phyloP scores from a whole-genome alignment of 2,888 invertebrate genomes.

The Melangyna quadrimaculata region DNA sequence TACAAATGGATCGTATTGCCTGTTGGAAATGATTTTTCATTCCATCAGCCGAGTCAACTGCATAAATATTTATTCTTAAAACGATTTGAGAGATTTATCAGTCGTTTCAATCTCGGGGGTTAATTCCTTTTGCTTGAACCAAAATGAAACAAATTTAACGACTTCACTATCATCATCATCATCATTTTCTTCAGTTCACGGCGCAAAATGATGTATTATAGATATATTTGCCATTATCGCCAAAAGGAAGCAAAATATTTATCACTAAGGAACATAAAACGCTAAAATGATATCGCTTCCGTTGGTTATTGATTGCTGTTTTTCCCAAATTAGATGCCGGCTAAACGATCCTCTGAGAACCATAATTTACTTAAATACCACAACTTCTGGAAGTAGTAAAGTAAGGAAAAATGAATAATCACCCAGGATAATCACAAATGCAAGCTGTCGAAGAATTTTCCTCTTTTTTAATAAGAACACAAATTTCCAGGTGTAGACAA shows the following conservation, averaged over 20 bases:
- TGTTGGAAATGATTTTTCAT: background rate
- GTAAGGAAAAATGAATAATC: background rate
- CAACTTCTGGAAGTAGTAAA: background rate
- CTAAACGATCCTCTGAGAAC: constrained; percentile 12
- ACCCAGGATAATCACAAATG: background rate
- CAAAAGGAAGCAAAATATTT: background rate
- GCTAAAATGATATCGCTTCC: constrained; percentile 27
- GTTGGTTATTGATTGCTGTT: constrained; percentile 34
- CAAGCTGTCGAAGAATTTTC: background rate
- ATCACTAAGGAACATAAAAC: background rate
- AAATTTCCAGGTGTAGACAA: background rate
- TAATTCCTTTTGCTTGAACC: constrained; percentile 23
- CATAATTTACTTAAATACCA: constrained; percentile 23
- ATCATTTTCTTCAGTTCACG: background rate
- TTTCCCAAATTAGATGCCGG: constrained; percentile 13
- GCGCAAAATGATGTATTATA: constrained; percentile 1
- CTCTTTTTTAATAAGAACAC: background rate
- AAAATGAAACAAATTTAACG: constrained; percentile 34
- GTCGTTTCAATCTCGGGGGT: constrained; percentile 6
- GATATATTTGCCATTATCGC: constrained; percentile 11
- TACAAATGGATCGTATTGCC: background rate
- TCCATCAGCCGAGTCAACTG: background rate
- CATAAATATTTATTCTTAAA: constrained; percentile 18
- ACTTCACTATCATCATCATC: background rate
- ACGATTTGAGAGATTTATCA: constrained; percentile 25